A percentile compares a stretch with the other conserved stretches of the same genome.
Evolutionary conservation across 2,797 vertebrate genomes (phyloP).

Genomic region (Hybognathus amarus): DNA sequence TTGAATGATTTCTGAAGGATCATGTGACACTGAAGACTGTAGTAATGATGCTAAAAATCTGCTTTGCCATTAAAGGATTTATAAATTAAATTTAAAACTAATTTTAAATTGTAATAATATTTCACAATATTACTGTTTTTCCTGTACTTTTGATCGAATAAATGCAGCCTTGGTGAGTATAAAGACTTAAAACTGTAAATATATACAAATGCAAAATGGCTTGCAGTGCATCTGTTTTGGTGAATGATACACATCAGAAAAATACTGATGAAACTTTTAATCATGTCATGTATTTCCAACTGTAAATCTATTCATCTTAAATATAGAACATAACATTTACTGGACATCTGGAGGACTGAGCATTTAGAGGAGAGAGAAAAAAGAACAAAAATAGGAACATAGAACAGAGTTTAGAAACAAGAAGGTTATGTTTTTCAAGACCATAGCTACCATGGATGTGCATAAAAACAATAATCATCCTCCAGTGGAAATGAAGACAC

Average conservation of each 20-base stretch:
- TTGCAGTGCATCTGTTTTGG: too few relatives aligned
- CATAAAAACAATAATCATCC: neutral
- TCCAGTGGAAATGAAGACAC: slow-evolving; percentile 5
- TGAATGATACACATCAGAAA: neutral
- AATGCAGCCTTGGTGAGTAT: too few relatives aligned
- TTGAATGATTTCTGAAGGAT: neutral
- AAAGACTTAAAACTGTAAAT: too few relatives aligned
- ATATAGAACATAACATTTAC: neutral
- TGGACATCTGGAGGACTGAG: neutral
- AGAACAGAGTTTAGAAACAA: neutral
- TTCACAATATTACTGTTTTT: too few relatives aligned
- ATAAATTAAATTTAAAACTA: too few relatives aligned
- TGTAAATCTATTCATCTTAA: neutral
- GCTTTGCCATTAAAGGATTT: too few relatives aligned
- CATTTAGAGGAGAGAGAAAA: neutral
- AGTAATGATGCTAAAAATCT: neutral
- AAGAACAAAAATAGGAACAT: neutral
- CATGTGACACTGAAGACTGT: neutral
- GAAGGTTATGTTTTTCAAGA: neutral
- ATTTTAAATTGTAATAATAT: too few relatives aligned
- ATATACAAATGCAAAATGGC: neutral
- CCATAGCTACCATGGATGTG: neutral
- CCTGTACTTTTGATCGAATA: too few relatives aligned
- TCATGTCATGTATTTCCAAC: neutral
- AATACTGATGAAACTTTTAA: neutral